Percentiles rank a stretch among this genome's conserved stretches.
phyloP scores from a whole-genome alignment of 2,888 invertebrate genomes.

The Volucella zonaria region DNA sequence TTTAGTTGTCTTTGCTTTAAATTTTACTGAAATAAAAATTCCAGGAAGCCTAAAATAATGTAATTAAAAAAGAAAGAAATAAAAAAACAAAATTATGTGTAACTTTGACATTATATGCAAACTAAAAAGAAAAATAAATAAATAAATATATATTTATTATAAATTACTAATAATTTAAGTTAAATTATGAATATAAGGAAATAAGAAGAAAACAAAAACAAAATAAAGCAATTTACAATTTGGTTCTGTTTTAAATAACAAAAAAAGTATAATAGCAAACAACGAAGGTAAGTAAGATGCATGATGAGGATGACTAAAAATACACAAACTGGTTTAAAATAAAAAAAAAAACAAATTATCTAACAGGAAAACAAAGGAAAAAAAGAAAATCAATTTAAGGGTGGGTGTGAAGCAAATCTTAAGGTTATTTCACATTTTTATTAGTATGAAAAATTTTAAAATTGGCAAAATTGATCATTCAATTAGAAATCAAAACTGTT shows the following conservation, averaged over 20 bases:
- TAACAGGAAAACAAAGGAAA: too few relatives aligned
- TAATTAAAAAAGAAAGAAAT: slow-evolving; percentile 23
- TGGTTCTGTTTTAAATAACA: slow-evolving; percentile 53
- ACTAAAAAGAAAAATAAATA: slow-evolving; percentile 18
- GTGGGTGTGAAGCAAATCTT: too few relatives aligned
- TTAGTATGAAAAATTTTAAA: too few relatives aligned
- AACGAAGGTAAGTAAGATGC: slow-evolving; percentile 8
- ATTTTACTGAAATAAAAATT: slow-evolving; percentile 26
- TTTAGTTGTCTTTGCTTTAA: neutral
- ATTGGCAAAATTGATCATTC: too few relatives aligned
- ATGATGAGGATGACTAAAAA: too few relatives aligned
- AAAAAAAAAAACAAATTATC: too few relatives aligned
- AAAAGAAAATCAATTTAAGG: too few relatives aligned
- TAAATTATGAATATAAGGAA: slow-evolving; percentile 48
- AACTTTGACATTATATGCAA: slow-evolving; percentile 42
- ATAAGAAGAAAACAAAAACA: slow-evolving; percentile 25
- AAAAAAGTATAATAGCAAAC: neutral
- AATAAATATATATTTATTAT: slow-evolving; percentile 57
- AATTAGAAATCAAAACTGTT: too few relatives aligned
- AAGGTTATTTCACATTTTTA: too few relatives aligned
- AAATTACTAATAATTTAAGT: slow-evolving; percentile 46
- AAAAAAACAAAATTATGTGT: slow-evolving; percentile 25
- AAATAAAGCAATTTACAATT: slow-evolving; percentile 60
- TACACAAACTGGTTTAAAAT: too few relatives aligned
- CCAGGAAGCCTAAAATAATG: slow-evolving; percentile 48